phyloP scores from a whole-genome alignment of 92 coral and sea anemone genomes.

The Epizoanthus stellaris region DNA sequence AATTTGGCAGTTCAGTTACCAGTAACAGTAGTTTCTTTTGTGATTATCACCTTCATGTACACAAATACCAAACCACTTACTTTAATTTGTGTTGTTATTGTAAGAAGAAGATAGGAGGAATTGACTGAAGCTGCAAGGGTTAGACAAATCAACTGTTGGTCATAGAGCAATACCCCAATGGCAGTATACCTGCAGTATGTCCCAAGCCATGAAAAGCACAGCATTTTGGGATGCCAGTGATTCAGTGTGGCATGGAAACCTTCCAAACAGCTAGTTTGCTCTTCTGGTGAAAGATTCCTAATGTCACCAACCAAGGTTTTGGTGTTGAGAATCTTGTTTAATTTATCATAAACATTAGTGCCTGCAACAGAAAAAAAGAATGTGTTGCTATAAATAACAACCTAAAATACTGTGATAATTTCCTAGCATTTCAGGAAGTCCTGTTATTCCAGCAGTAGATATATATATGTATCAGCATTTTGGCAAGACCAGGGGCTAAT shows the following conservation, averaged over 20 bases:
- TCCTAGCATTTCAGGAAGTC: not conserved
- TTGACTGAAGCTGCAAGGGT: too few species aligned
- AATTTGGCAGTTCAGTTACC: too few species aligned
- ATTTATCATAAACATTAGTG: slow-evolving; percentile 20
- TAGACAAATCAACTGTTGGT: too few species aligned
- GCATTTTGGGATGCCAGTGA: slow-evolving; percentile 6
- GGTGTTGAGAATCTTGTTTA: slow-evolving; percentile 4
- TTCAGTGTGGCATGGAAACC: not conserved
- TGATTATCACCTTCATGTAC: too few species aligned
- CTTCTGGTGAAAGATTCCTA: slow-evolving; percentile 27
- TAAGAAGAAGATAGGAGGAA: too few species aligned
- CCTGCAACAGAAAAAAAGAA: not conserved
- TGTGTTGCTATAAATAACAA: not conserved
- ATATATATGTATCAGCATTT: too few species aligned
- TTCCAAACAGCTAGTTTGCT: slow-evolving; percentile 33
- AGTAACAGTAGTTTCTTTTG: too few species aligned
- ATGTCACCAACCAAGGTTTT: slow-evolving; percentile 32
- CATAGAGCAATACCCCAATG: too few species aligned
- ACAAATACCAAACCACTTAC: too few species aligned
- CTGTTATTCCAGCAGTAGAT: not conserved
- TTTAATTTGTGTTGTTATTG: too few species aligned
- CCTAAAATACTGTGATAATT: not conserved
- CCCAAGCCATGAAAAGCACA: slow-evolving; percentile 23
- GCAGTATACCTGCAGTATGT: slow-evolving; percentile 35
- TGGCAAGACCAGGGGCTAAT: too few species aligned